phyloP scores from a whole-genome alignment of 2,888 invertebrate species.

The Dryococelus australis region DNA sequence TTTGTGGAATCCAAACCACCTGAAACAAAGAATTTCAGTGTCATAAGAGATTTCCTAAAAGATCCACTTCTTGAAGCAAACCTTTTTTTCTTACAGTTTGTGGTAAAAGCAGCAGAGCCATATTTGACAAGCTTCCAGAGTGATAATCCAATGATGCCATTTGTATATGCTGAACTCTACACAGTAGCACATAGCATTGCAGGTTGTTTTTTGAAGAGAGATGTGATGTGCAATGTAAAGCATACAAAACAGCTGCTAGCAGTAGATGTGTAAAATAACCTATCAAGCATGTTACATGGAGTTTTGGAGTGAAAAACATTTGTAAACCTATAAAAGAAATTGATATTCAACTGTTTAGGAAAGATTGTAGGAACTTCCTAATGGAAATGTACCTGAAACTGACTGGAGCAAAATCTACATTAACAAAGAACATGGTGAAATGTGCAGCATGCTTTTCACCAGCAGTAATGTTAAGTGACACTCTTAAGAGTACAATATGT shows the following conservation, averaged over 20 bases:
- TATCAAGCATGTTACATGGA: neutral
- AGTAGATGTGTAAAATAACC: slow-evolving; percentile 4
- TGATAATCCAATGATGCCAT: neutral
- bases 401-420: neutral
- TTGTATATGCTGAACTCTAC: neutral
- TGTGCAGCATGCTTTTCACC: neutral
- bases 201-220: neutral
- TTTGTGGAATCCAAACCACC: neutral
- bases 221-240: neutral
- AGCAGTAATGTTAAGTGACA: slow-evolving; percentile 12
- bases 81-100: neutral
- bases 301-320: neutral
- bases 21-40: slow-evolving; percentile 24
- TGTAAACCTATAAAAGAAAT: slow-evolving; percentile 20
- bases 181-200: slow-evolving; percentile 17
- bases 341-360: neutral
- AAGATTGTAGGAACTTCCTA: neutral
- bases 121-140: slow-evolving; percentile 7
- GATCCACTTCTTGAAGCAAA: slow-evolving; percentile 21
- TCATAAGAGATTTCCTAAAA: slow-evolving; percentile 4
- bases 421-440: neutral
- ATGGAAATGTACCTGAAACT: neutral
- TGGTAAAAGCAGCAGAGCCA: slow-evolving; percentile 2
- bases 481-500: slow-evolving; percentile 18
- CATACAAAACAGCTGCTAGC: neutral